Base-by-base conservation (phyloP, 2,797 vertebrate species). In the Ceryle rudis region DNA sequence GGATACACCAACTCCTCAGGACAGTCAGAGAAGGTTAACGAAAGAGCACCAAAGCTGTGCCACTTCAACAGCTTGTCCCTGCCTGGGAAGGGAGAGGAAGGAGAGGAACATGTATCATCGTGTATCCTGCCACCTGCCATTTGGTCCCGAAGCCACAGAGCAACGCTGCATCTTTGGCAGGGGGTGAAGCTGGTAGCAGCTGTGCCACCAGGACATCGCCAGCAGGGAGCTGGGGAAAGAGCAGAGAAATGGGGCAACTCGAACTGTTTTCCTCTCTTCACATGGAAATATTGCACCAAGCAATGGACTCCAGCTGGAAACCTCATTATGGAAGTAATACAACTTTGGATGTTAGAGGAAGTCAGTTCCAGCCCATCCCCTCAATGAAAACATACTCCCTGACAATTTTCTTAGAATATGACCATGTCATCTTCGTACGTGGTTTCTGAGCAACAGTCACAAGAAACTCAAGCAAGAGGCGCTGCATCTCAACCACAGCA, bases 401-500 rank as follows among this genome's bases (percentile, higher is more conserved):
- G 51, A 52, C 23, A 46, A 77, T 71, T 57, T 91, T 64, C 93
- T 90, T 73, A 46, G 46, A 66, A 44, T 10, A 23, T 49, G 77
- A 77, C 82, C 55, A 8, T 39, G 77, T 52, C 73, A 52, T 39
- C 55, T 47, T 49, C 54, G 33, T 54, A 42, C 17, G 67, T 65
- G 83, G 74, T 33, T 94, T 58, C 83, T 93, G 70, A 94, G 88
- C 88, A 86, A 84, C 0, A 66, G 78, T 31, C 60, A 64, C 64
- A 80, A 82, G 77, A 77, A 93, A 86, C 65, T 67, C 29, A 80
- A 39, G 35, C 60, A 75, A 35, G 70, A 23, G 51, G 61, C 49
- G 13, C 47, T 66, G 70, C 69, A 75, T 58, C 72, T 74, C 74
- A 67, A 65, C 49, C 65, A 54, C 85, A 89, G 54, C 73, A 64